A percentile compares a stretch with the other conserved stretches of the same genome.
Conservation (phyloP, 2,113 vertebrate species). For the Centropus unirufus region DNA sequence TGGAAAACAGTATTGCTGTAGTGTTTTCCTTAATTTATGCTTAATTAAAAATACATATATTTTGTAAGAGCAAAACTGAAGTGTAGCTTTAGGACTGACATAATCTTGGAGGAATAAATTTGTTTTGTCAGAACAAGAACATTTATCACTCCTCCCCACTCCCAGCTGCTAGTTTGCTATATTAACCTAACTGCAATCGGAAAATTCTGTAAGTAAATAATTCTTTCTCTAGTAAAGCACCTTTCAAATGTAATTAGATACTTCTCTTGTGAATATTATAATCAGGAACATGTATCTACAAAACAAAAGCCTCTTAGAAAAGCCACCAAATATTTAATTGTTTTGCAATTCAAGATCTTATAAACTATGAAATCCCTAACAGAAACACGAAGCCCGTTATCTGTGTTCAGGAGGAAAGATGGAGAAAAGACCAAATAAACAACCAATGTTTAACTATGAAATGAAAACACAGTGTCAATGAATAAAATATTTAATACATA, state of each 20-base stretch:
- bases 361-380: slow-evolving; percentile 6
- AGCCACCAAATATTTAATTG: slow-evolving; percentile 3
- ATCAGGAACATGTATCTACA: background rate
- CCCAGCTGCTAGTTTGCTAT: background rate
- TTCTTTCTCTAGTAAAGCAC: background rate
- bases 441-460: background rate
- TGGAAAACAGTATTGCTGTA: background rate
- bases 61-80: background rate
- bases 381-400: background rate
- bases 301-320: slow-evolving; percentile 25
- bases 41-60: background rate
- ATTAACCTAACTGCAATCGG: background rate
- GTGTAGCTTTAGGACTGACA: background rate
- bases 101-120: background rate
- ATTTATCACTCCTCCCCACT: background rate
- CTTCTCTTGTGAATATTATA: background rate
- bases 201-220: background rate
- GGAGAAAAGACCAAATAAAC: background rate
- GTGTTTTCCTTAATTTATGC: background rate
- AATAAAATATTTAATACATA: background rate
- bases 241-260: slow-evolving; percentile 12
- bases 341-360: background rate
- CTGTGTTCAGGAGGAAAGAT: background rate
- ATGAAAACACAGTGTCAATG: background rate
- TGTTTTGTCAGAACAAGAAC: background rate